These are phyloP conservation scores for Halcyon malimbica DNA, from an alignment of 2,113 vertebrate genomes.

Conservation along the genomic window DNA sequence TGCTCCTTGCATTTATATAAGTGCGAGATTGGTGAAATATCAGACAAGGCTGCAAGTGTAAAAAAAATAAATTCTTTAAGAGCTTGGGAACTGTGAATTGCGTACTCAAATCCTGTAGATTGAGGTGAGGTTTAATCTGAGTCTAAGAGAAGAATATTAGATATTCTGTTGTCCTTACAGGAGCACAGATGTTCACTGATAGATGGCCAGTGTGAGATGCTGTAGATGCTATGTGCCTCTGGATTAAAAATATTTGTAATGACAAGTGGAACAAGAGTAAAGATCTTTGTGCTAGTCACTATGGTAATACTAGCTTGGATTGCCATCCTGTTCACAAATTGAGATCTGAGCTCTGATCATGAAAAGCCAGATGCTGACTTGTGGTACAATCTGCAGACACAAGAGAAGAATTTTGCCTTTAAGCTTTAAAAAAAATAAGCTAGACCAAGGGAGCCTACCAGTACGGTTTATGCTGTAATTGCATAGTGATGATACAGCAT, in stretches of 20 bases:
- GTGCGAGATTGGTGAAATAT: not conserved
- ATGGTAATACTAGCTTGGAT: not conserved
- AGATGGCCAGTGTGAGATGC: not conserved
- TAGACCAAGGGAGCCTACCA: not conserved
- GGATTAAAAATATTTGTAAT: not conserved
- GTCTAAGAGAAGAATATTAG: not conserved
- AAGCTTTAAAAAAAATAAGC: not conserved
- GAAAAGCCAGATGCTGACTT: not conserved
- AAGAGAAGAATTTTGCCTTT: not conserved
- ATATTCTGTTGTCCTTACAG: not conserved
- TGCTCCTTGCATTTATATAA: not conserved
- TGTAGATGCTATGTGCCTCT: not conserved
- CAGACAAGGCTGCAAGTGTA: not conserved
- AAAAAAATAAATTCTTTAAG: not conserved
- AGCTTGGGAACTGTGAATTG: not conserved
- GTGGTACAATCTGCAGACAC: not conserved
- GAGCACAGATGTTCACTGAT: not conserved
- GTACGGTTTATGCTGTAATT: not conserved
- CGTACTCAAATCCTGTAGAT: not conserved
- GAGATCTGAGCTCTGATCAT: not conserved
- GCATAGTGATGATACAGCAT: not conserved
- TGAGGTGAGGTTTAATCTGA: not conserved
- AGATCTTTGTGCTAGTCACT: not conserved
- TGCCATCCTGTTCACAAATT: not conserved
- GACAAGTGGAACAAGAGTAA: not conserved